Conservation (phyloP, 2,888 invertebrate species). For the Spisula subtruncata region DNA sequence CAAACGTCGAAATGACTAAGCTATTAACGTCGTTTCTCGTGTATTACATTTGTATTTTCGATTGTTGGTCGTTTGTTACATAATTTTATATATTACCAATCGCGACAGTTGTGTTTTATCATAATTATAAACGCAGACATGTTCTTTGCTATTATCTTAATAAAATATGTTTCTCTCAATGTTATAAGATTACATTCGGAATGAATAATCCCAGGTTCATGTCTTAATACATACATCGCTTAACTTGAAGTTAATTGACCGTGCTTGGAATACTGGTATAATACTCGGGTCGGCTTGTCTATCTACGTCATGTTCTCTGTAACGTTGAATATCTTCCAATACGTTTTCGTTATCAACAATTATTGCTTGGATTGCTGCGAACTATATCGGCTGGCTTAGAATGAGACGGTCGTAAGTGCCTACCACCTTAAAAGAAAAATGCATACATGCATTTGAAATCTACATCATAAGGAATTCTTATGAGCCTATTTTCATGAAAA, state of each 20-base stretch:
- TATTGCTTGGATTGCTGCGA: no score
- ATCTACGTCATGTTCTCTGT: no score
- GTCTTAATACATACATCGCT: not conserved
- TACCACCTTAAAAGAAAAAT: no score
- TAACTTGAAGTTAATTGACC: slow-evolving; percentile 1
- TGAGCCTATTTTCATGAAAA: no score
- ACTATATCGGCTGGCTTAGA: no score
- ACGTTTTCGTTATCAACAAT: no score
- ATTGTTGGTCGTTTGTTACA: not conserved
- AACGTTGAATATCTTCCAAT: no score
- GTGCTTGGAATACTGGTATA: not conserved
- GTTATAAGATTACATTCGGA: not conserved
- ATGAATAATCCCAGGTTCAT: not conserved
- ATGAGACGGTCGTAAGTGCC: no score
- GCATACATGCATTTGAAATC: no score
- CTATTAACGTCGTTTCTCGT: not conserved
- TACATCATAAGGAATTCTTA: no score
- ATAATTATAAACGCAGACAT: slow-evolving; percentile 3
- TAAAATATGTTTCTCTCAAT: not conserved
- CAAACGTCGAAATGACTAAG: slow-evolving; percentile 39
- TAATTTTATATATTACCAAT: not conserved
- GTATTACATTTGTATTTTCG: not conserved
- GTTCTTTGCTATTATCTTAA: not conserved
- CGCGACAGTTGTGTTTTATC: not conserved
- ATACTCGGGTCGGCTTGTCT: no score